Evolutionary conservation across 2,888 invertebrate species (phyloP).

Genomic region (Trachelus stipa): DNA sequence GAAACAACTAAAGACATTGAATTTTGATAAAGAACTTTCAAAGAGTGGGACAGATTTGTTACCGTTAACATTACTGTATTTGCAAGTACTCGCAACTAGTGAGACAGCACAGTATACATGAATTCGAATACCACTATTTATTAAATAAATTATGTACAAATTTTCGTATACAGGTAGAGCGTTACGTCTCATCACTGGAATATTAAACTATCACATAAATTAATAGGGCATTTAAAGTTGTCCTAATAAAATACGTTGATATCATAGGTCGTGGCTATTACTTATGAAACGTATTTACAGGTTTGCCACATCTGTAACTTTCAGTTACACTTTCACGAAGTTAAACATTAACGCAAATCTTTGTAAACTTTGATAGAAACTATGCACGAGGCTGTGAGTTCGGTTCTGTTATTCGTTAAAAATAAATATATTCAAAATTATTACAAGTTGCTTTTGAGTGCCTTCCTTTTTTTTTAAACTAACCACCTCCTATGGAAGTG

Average conservation of each 20-base stretch:
- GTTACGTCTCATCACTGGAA: constrained; percentile 46
- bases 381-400: constrained; percentile 11
- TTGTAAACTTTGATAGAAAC: constrained; percentile 10
- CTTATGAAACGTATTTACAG: constrained; percentile 43
- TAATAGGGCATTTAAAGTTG: constrained; percentile 48
- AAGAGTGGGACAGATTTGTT: no score
- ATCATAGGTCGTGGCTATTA: constrained; percentile 59
- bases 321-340: constrained; percentile 8
- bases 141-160: constrained; percentile 64
- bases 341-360: constrained; percentile 16
- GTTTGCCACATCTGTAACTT: constrained; percentile 38
- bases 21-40: no score
- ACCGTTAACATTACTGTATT: no score
- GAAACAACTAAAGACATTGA: no score
- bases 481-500: constrained; percentile 38
- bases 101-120: no score
- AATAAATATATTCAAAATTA: constrained; percentile 36
- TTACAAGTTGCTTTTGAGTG: constrained; percentile 23
- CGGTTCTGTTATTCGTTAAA: constrained; percentile 28
- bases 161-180: constrained; percentile 48
- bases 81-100: no score
- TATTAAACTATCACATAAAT: constrained; percentile 49
- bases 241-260: constrained; percentile 62
- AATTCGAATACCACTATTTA: constrained; percentile 47
- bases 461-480: constrained; percentile 24